Percentiles rank a stretch among this genome's conserved stretches.
These are phyloP conservation scores for Dascillus cervinus DNA, from an alignment of 2,888 invertebrate species.

Conservation along the genomic window DNA sequence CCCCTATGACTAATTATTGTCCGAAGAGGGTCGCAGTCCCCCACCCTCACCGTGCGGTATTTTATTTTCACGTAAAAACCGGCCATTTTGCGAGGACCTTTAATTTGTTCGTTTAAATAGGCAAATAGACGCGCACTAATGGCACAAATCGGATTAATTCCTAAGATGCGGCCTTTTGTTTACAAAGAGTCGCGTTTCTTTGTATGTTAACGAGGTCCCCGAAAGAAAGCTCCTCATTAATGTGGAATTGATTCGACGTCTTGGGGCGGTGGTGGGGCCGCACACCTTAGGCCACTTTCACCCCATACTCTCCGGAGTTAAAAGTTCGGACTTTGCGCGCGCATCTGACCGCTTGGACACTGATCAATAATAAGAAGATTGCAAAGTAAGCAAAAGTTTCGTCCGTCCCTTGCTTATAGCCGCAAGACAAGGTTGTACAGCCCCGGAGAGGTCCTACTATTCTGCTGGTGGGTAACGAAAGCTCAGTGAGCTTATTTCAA, in stretches of 20 bases:
- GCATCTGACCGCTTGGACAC: slow-evolving; percentile 44
- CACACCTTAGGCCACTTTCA: slow-evolving; percentile 17
- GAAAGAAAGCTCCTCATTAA: slow-evolving; percentile 18
- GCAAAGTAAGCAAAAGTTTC: slow-evolving; percentile 46
- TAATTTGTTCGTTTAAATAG: too few relatives aligned
- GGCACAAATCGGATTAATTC: too few relatives aligned
- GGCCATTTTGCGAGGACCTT: too few relatives aligned
- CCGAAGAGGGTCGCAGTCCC: slow-evolving; percentile 34
- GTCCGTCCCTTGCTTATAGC: slow-evolving; percentile 25
- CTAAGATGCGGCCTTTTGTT: too few relatives aligned
- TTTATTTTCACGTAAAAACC: too few relatives aligned
- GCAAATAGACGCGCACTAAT: too few relatives aligned
- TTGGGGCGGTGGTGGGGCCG: too few relatives aligned
- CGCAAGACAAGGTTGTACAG: slow-evolving; percentile 20
- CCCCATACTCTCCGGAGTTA: slow-evolving; percentile 12
- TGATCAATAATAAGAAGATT: slow-evolving; percentile 47
- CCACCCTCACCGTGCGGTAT: slow-evolving; percentile 19
- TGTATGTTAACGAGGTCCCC: too few relatives aligned
- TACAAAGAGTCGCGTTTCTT: too few relatives aligned
- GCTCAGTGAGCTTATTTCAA: slow-evolving; percentile 14
- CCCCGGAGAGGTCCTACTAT: slow-evolving; percentile 12
- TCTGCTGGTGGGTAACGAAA: slow-evolving; percentile 8
- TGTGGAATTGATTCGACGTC: slow-evolving; percentile 24
- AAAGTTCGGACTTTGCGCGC: slow-evolving; percentile 39
- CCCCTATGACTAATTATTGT: slow-evolving; percentile 42